phyloP scores from a whole-genome alignment of 2,113 vertebrate species.

The Syrrhaptes paradoxus region DNA sequence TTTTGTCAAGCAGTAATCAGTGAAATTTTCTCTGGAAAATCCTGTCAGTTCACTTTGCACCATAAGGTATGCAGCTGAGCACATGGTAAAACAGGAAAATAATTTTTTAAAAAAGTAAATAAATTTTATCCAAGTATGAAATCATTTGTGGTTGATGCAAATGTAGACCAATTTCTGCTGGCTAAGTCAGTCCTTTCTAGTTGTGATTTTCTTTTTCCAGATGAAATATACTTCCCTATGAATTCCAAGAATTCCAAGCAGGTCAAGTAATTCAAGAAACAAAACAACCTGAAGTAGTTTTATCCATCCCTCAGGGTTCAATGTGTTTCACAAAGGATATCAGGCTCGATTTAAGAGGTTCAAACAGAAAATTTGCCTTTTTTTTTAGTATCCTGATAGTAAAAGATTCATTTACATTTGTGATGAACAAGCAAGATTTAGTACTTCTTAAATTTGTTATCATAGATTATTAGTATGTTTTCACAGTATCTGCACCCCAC shows the following conservation, averaged over 20 bases:
- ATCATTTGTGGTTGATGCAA: not conserved
- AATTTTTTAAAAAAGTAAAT: not conserved
- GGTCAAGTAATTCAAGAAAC: not conserved
- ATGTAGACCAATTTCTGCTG: not conserved
- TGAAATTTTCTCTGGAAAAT: not conserved
- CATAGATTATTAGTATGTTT: not conserved
- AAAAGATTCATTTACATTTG: not conserved
- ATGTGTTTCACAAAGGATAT: not conserved
- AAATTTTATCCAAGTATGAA: not conserved
- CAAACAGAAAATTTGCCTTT: not conserved
- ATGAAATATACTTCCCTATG: not conserved
- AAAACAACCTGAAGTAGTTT: not conserved
- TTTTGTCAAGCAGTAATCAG: not conserved
- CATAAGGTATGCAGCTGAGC: rapidly evolving
- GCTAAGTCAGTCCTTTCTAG: not conserved
- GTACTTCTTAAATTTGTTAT: not conserved
- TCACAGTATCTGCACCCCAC: not conserved
- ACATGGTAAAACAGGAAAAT: not conserved
- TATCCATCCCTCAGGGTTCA: not conserved
- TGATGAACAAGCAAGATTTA: not conserved
- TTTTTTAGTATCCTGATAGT: not conserved
- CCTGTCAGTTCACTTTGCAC: not conserved
- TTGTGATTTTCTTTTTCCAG: not conserved
- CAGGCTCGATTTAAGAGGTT: not conserved
- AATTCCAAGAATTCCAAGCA: not conserved